These are phyloP conservation scores for Timema podura DNA, from an alignment of 2,888 invertebrate species.

Conservation along the genomic window DNA sequence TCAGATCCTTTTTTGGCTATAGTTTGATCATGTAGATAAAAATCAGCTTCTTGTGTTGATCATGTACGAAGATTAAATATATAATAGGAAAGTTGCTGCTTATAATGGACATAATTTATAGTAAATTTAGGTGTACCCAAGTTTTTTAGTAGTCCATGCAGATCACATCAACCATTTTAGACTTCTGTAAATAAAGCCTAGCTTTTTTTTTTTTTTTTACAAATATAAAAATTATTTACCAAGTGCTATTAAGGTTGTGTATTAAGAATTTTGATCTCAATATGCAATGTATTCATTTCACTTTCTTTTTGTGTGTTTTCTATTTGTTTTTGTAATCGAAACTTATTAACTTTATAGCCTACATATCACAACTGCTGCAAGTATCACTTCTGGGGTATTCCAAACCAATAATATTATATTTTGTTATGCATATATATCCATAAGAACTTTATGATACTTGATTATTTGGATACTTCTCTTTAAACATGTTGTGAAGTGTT, in stretches of 20 bases:
- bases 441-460: background rate
- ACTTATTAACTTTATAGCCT: background rate
- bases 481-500: background rate
- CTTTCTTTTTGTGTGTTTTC: background rate
- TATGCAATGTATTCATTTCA: background rate
- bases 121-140: too few relatives aligned
- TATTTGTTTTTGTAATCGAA: background rate
- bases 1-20: too few relatives aligned
- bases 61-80: too few relatives aligned
- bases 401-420: conserved; percentile 9
- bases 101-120: too few relatives aligned
- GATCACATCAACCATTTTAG: too few relatives aligned
- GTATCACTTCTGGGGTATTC: conserved; percentile 1
- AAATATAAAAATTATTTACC: background rate
- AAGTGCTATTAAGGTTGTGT: background rate
- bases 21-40: too few relatives aligned
- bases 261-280: background rate
- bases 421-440: background rate
- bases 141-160: too few relatives aligned
- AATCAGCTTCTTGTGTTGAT: too few relatives aligned
- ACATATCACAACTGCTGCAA: background rate
- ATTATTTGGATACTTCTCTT: background rate
- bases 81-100: too few relatives aligned
- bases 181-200: too few relatives aligned
- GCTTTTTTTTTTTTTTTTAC: background rate